Evolutionary conservation across 1,140 invertebrate genomes (phyloP), one percentile per base, ranked within the genome.

Genomic region (Ptiloglossa arizonensis): DNA sequence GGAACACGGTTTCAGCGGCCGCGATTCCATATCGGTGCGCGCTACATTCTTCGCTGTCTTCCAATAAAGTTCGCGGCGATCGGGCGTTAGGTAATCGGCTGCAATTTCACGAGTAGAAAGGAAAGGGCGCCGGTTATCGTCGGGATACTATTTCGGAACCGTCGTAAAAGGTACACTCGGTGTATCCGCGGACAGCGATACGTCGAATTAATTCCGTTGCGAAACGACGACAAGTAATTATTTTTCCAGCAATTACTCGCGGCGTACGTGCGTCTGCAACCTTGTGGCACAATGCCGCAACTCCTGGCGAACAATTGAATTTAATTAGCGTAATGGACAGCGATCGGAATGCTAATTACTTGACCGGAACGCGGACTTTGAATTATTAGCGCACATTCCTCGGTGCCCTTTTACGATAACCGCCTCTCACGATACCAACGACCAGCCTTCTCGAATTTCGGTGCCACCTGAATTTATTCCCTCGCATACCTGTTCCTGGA

Each of bases 321-420:
- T 79, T 74, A 79, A 79, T 79, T 79, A 79, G n/a, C 62, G 77
- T 79, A 79, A 79, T 75, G 71, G 77, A 59, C 62, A 67, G 9
- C 62, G 52, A 67, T 72, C 71, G 62, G 77, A 74, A 79, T 79
- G 77, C 77, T 79, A 79, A 79, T 79, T 79, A 74, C 62, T 75
- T 44, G 62, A 11, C 19, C 32, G 52, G 44, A 79, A 59, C 62
- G 70, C 27, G 44, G 62, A 32, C 76, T 73, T 73, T 57, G 77
- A 79, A 60, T 64, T 74, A 74, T 67, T 50, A 41, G 54, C 52
- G 62, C 19, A 41, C 22, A 59, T 74, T 52, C 62, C 59, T 72
- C 60, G 62, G 71, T 56, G 57, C 62, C 59, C 62, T 54, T 74
- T 79, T 46, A 44, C 67, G 74, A 76, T 57, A 69, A 69, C 13